Base-by-base conservation (phyloP, 2,888 invertebrate genomes). In the Encarsia formosa region DNA sequence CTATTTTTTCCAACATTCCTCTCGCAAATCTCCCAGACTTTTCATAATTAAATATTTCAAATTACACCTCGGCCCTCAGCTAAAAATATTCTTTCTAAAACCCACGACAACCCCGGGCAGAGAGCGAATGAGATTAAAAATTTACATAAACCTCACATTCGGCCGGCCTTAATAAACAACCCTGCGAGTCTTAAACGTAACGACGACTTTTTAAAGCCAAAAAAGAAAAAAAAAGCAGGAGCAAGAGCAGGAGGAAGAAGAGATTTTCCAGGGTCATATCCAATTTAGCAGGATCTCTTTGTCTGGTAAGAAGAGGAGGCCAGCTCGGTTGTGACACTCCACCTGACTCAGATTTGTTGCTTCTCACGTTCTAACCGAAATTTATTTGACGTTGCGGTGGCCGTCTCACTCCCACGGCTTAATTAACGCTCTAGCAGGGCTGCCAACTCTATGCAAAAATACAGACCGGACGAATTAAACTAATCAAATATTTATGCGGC, bases 321-420 rank as follows among this genome's bases (percentile, higher is more conserved):
- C 54, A 63, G 65, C 61, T 60, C 62, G 66, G 70, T 68, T 69
- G 70, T n/a, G n/a, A n/a, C n/a, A 72, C 71, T 69, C 70, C 71
- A 68, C 65, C 72, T 69, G 72, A 71, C 71, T 73, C 71, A 68
- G 71, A 73, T 72, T 73, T 71, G 72, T 70, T 70, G 71, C 71
- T 73, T 71, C 71, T 71, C 73, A 71, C 71, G 68, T 70, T 71
- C 68, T 71, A 71, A 71, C 70, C 70, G 65, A 72, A 70, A 72
- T 73, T 72, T 71, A 73, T 73, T 72, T 71, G 69, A 70, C 69
- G 66, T 66, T 44, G 48, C 61, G 64, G 64, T 60, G 62, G 63
- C 37, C 22, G 15, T 5, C 45, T 26, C 13, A 24, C 35, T 20
- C 26, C 63, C 64, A 63, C 61, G 64, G 69, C 65, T 70, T 70